Evolutionary conservation across 1,140 invertebrate species (phyloP), one percentile per base, ranked within the genome.

Genomic region (Philaenus spumarius): DNA sequence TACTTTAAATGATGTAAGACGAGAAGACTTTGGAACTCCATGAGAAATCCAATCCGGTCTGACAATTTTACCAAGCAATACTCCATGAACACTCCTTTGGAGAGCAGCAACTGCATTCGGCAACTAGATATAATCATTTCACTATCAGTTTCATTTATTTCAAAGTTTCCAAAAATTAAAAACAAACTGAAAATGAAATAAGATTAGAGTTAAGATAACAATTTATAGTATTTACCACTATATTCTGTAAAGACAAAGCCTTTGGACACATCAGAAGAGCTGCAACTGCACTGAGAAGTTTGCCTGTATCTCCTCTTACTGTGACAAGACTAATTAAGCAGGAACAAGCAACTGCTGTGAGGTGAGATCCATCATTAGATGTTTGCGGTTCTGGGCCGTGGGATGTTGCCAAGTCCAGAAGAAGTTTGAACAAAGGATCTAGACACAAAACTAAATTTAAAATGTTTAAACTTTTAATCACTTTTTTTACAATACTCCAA

Each of bases 231-330:
- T 58, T 71, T 73, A 90, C 88, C 76, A 85, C 80, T 53, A 94
- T 85, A 71, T 86, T 84, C 76, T 94, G 90, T 51, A 83, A 75
- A 22, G 87, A 82, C 34, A 93, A 74, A 45, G 81, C 78, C 66
- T 84, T 77, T 6, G 88, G 82, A 59, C 87, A 92, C 89, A 95
- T 96, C 12, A 96, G 78, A 62, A 97, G 78, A 24, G 91, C 87
- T 15, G 89, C 84, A 26, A 93, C 82, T 14, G 95, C 90, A 68
- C 85, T 84, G 0, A 97, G 77, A 64, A 94, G 83, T 69, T 93
- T 90, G 26, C 92, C 91, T n/a, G 93, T 94, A 69, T 96, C 90
- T 1, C 94, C 94, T 55, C 90, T 76, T 1, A 93, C 93, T n/a
- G 96, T 87, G 23, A 92, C 90, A 43, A 97, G 76, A 58, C 90